Percentiles rank a stretch among this genome's conserved stretches.
phyloP scores from a whole-genome alignment of 2,888 invertebrate species.

The Tipula helvola region DNA sequence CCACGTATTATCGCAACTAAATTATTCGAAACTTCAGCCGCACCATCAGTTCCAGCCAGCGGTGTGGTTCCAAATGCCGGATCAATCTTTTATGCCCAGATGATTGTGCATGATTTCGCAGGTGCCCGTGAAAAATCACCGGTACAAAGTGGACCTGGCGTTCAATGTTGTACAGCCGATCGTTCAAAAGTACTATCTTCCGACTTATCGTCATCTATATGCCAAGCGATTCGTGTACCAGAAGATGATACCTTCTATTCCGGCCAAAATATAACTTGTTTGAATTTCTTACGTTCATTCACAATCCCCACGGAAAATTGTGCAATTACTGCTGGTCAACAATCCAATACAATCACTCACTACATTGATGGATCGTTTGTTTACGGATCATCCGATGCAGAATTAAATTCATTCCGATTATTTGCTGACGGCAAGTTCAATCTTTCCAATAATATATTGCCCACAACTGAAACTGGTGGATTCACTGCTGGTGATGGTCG shows the following conservation, averaged over 20 bases:
- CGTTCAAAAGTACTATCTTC: slow-evolving; percentile 36
- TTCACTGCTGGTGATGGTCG: slow-evolving; percentile 52
- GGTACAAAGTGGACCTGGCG: slow-evolving; percentile 25
- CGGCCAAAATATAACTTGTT: slow-evolving; percentile 39
- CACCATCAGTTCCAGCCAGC: background rate
- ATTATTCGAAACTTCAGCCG: background rate
- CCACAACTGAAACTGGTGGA: slow-evolving; percentile 53
- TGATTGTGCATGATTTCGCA: slow-evolving; percentile 13
- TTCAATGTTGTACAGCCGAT: slow-evolving; percentile 40
- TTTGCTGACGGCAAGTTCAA: slow-evolving; percentile 53
- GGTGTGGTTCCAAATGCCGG: slow-evolving; percentile 11
- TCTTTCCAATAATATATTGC: slow-evolving; percentile 46
- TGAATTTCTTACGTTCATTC: slow-evolving; percentile 47
- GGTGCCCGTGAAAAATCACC: background rate
- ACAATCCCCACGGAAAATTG: slow-evolving; percentile 44
- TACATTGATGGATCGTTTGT: slow-evolving; percentile 63
- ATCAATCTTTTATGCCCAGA: slow-evolving; percentile 13
- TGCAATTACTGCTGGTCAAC: slow-evolving; percentile 43
- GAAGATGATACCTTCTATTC: slow-evolving; percentile 42
- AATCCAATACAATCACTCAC: slow-evolving; percentile 36
- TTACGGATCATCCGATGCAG: slow-evolving; percentile 59
- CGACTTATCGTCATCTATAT: slow-evolving; percentile 42
- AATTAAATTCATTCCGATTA: slow-evolving; percentile 52
- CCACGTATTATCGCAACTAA: slow-evolving; percentile 37
- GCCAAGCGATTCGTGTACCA: slow-evolving; percentile 45